phyloP scores from a whole-genome alignment of 1,140 invertebrate genomes.

The Drosophila sp. region DNA sequence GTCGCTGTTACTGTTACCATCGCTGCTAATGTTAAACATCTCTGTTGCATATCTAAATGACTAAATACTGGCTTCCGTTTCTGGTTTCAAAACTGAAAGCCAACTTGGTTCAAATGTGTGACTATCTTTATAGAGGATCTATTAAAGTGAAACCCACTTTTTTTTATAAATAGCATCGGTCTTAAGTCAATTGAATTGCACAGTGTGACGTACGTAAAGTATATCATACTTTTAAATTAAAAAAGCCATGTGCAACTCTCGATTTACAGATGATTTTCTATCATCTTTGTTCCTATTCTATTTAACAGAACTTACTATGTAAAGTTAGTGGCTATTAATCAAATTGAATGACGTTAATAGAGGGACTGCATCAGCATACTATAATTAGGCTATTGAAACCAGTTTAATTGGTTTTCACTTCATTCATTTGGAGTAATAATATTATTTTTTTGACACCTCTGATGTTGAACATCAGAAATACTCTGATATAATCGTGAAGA shows the following conservation, averaged over 20 bases:
- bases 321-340: no score
- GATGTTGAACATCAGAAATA: not conserved
- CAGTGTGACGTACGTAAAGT: slow-evolving; percentile 10
- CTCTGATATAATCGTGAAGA: slow-evolving; percentile 3
- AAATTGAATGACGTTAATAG: not conserved
- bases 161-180: slow-evolving; percentile 1
- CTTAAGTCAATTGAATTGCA: not conserved
- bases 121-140: slow-evolving; percentile 14
- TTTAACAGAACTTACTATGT: no score
- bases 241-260: not conserved
- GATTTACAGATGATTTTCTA: no score
- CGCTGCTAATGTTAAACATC: slow-evolving; percentile 5
- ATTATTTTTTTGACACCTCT: slow-evolving; percentile 1
- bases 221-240: not conserved
- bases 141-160: slow-evolving; percentile 36
- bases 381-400: not conserved
- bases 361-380: not conserved
- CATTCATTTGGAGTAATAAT: no score
- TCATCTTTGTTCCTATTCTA: no score
- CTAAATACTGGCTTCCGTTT: slow-evolving; percentile 62
- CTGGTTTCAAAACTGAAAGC: slow-evolving; percentile 64
- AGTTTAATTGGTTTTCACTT: not conserved
- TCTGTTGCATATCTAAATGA: slow-evolving; percentile 8
- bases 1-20: slow-evolving; percentile 5
- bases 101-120: slow-evolving; percentile 14